Conservation (phyloP, 1,140 invertebrate species). For the Pseudomyrmex pallidus region DNA sequence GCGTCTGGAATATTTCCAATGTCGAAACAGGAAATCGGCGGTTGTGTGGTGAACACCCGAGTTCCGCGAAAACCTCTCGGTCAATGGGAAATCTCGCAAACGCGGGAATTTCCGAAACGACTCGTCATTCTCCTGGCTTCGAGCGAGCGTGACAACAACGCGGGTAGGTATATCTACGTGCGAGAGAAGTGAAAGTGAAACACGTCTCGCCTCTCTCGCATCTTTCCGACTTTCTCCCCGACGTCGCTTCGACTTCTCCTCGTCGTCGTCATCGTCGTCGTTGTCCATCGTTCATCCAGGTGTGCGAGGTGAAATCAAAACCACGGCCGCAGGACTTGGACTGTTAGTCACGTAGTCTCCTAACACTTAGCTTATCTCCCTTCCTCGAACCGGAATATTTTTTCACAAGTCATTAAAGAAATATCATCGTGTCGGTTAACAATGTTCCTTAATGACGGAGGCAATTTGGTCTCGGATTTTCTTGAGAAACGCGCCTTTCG, state of each 20-base stretch:
- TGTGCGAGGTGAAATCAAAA: constrained; percentile 19
- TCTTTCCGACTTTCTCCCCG: constrained; percentile 33
- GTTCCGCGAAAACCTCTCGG: background rate
- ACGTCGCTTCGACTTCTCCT: constrained; percentile 2
- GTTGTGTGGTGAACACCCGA: too few relatives aligned
- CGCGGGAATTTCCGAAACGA: background rate
- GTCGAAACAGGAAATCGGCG: too few relatives aligned
- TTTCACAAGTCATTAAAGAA: background rate
- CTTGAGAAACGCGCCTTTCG: too few relatives aligned
- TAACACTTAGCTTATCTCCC: background rate
- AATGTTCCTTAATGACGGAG: too few relatives aligned
- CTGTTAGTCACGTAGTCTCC: background rate
- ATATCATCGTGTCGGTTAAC: too few relatives aligned
- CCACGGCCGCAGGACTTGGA: constrained; percentile 1
- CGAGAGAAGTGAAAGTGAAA: constrained; percentile 37
- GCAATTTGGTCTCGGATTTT: too few relatives aligned
- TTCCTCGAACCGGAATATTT: background rate
- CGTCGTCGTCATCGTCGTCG: background rate
- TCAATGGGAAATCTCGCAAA: background rate
- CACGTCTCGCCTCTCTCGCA: background rate
- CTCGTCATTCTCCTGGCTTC: background rate
- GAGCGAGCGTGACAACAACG: background rate
- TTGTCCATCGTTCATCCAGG: background rate
- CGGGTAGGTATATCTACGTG: background rate
- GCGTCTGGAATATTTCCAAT: too few relatives aligned